These are phyloP conservation scores for Melipona bicolor DNA, from an alignment of 2,888 invertebrate genomes.

Conservation along the genomic window DNA sequence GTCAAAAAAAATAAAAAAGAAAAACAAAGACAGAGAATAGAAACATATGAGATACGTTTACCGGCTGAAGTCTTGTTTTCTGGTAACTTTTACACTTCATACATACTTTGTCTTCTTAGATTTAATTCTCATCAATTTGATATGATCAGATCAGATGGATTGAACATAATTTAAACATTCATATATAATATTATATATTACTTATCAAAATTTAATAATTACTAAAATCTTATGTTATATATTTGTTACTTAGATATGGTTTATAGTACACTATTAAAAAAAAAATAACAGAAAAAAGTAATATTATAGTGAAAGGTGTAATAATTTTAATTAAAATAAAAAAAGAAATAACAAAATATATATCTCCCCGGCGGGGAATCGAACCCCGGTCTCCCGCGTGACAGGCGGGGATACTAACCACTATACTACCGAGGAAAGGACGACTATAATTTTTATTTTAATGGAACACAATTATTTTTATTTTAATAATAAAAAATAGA, in stretches of 20 bases:
- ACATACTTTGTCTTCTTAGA: not conserved
- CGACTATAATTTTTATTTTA: rapidly evolving
- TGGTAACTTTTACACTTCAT: slow-evolving; percentile 32
- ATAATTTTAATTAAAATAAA: too few species aligned
- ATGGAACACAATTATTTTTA: too few species aligned
- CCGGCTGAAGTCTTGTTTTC: slow-evolving; percentile 31
- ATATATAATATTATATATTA: not conserved
- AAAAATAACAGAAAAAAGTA: too few species aligned
- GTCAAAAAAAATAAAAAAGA: not conserved
- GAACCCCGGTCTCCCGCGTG: slow-evolving; percentile 32
- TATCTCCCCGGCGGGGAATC: slow-evolving; percentile 28
- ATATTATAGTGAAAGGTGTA: too few species aligned
- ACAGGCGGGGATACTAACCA: slow-evolving; percentile 26
- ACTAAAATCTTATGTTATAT: too few species aligned
- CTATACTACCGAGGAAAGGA: not conserved
- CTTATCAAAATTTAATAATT: too few species aligned
- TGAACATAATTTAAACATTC: not conserved
- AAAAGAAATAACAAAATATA: not conserved
- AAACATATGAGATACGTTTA: slow-evolving; percentile 20
- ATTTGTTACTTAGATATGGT: too few species aligned
- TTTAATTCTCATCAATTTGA: not conserved
- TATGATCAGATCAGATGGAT: not conserved
- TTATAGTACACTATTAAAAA: too few species aligned
- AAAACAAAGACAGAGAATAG: not conserved
- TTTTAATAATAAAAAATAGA: too few species aligned